These are phyloP conservation scores for Platyscapa corneri DNA, from an alignment of 1,140 invertebrate genomes.

Conservation along the genomic window DNA sequence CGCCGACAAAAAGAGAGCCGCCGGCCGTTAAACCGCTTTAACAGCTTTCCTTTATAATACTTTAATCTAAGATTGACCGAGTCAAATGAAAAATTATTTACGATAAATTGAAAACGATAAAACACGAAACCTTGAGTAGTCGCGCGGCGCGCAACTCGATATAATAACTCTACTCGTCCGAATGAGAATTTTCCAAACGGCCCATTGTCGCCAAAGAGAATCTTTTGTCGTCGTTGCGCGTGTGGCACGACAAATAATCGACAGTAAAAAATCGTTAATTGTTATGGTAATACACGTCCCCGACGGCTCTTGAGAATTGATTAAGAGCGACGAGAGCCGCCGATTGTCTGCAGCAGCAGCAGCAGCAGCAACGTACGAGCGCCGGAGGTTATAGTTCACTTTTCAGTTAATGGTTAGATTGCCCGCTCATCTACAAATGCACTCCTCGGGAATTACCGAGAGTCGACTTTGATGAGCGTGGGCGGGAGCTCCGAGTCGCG, in stretches of 20 bases:
- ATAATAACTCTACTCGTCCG: slow-evolving; percentile 23
- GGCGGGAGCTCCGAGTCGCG: slow-evolving; percentile 7
- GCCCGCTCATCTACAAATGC: not conserved
- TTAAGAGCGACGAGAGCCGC: slow-evolving; percentile 34
- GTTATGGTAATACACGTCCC: slow-evolving; percentile 47
- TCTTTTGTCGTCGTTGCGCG: slow-evolving; percentile 14
- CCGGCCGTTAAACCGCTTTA: slow-evolving; percentile 32
- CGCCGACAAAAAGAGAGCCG: slow-evolving; percentile 24
- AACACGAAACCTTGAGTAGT: slow-evolving; percentile 39
- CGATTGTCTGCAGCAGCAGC: not conserved
- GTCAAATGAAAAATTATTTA: slow-evolving; percentile 43
- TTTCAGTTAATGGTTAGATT: slow-evolving; percentile 45
- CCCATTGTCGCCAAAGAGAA: slow-evolving; percentile 34
- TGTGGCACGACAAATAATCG: not conserved
- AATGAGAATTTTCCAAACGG: slow-evolving; percentile 34
- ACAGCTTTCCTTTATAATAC: slow-evolving; percentile 28
- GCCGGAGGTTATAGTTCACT: slow-evolving; percentile 46
- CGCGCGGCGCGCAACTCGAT: not conserved
- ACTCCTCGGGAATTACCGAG: no score
- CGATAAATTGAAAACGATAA: slow-evolving; percentile 49
- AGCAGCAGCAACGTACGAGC: not conserved
- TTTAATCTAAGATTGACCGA: slow-evolving; percentile 40
- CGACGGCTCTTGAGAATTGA: slow-evolving; percentile 40
- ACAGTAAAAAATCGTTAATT: slow-evolving; percentile 43
- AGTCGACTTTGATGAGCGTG: slow-evolving; percentile 2